These are phyloP conservation scores for Drymonia ruficornis DNA, from an alignment of 2,888 invertebrate genomes.

Conservation along the genomic window DNA sequence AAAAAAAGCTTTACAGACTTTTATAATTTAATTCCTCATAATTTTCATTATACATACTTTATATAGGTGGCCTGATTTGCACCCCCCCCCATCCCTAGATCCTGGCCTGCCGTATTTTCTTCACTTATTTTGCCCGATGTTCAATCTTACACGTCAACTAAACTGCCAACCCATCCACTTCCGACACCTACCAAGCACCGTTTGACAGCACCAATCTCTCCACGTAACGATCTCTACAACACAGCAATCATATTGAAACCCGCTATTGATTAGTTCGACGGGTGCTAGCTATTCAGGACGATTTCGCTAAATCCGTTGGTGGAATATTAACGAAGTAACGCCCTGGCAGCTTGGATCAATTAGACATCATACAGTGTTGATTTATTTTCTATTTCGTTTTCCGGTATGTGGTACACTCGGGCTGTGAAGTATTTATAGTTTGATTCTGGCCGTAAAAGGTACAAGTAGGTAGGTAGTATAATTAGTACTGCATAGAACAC, in stretches of 20 bases:
- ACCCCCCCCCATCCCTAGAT: too few relatives aligned
- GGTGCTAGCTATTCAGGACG: constrained; percentile 63
- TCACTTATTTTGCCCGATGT: too few relatives aligned
- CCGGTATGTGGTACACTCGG: constrained; percentile 3
- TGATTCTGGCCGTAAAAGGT: too few relatives aligned
- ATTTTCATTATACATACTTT: too few relatives aligned
- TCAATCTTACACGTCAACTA: not conserved
- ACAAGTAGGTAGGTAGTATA: too few relatives aligned
- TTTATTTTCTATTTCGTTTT: constrained; percentile 30
- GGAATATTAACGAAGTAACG: constrained; percentile 59
- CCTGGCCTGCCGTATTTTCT: too few relatives aligned
- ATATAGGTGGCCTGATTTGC: too few relatives aligned
- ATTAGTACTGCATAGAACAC: too few relatives aligned
- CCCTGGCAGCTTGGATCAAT: constrained; percentile 31
- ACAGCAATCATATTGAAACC: constrained; percentile 33
- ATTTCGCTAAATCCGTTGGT: constrained; percentile 61
- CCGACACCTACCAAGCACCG: not conserved
- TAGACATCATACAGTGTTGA: constrained; percentile 18
- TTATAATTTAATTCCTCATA: too few relatives aligned
- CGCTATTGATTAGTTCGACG: constrained; percentile 36
- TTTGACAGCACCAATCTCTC: not conserved
- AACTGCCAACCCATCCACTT: not conserved
- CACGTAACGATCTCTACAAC: constrained; percentile 2
- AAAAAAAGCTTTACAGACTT: too few relatives aligned
- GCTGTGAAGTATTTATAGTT: not conserved